Evolutionary conservation across 2,797 vertebrate species (phyloP), one percentile per base, ranked within the genome.

Genomic region (Clarias fuscus): DNA sequence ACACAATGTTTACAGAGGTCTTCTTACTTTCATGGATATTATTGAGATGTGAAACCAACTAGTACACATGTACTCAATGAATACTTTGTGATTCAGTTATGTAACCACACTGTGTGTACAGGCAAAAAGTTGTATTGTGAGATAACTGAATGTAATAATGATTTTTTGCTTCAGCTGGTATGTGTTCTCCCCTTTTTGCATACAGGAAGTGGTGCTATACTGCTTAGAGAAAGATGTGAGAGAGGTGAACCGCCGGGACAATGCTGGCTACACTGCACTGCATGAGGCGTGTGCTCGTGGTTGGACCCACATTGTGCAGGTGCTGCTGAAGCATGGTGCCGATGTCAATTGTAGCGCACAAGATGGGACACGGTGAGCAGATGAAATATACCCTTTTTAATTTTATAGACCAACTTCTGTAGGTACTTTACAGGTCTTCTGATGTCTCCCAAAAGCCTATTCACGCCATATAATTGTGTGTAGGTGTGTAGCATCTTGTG

Each of bases 271-370:
- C 93, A 99, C 98, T 0, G 98, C 98, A 4, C 96, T 99, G 85
- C 98, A 99, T 0, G 98, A 99, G 92, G 98, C 98, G 13, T 99
- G 97, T 0, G 96, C 98, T 0, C 95, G 97, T 0, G 98, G 98
- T 88, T 99, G 97, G 97, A 96, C 97, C 0, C 96, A 97, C 91
- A 99, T 99, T 62, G 96, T 99, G 82, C 96, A 98, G 94, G 95
- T 98, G 87, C 94, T 99, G 84, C 95, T 99, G 67, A 95, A 98
- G 92, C 96, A 99, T 0, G 97, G 98, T 0, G 98, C 98, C 33
- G 98, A 99, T 0, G 98, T 99, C 53, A 99, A 99, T 95, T 99
- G 98, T 93, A 99, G 98, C 0, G 97, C 98, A 0, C 98, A 99
- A 94, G 98, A 99, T 0, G 98, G 98, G 85, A 99, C 98, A 0